Conservation (phyloP, 2,797 vertebrate species). For the Oryzias sinensis region DNA sequence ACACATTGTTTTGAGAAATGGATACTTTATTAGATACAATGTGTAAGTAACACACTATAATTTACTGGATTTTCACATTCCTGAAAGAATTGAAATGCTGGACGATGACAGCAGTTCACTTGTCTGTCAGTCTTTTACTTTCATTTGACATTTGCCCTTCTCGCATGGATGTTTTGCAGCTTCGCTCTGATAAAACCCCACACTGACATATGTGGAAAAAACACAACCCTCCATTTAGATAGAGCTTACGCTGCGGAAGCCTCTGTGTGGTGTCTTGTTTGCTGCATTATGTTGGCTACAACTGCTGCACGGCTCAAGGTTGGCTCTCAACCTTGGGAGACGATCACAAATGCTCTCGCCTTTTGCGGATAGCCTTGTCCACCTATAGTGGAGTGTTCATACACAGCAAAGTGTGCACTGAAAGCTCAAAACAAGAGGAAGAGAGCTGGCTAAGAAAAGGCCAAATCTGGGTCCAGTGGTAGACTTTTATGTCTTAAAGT, state of each 20-base stretch:
- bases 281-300: conserved; percentile 68
- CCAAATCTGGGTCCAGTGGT: no score
- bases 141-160: conserved; percentile 40
- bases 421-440: conserved; percentile 1
- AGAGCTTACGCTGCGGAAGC: conserved; percentile 3
- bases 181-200: conserved; percentile 44
- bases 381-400: conserved; percentile 23
- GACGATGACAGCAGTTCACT: neutral
- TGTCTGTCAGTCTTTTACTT: conserved; percentile 9
- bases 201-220: conserved; percentile 34
- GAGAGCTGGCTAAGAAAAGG: neutral
- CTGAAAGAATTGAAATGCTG: neutral
- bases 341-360: conserved; percentile 5
- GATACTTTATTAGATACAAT: no score
- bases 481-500: no score
- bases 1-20: no score
- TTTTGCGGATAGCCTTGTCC: conserved; percentile 16
- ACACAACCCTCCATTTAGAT: conserved; percentile 23
- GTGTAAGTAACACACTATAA: no score
- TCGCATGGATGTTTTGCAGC: conserved; percentile 32
- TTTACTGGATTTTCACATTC: no score
- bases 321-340: conserved; percentile 68
- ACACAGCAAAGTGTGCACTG: neutral
- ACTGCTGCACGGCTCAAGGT: conserved; percentile 66
- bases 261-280: conserved; percentile 58